Conservation (phyloP, 1,140 invertebrate species). For the Trypoxylus dichotomus region DNA sequence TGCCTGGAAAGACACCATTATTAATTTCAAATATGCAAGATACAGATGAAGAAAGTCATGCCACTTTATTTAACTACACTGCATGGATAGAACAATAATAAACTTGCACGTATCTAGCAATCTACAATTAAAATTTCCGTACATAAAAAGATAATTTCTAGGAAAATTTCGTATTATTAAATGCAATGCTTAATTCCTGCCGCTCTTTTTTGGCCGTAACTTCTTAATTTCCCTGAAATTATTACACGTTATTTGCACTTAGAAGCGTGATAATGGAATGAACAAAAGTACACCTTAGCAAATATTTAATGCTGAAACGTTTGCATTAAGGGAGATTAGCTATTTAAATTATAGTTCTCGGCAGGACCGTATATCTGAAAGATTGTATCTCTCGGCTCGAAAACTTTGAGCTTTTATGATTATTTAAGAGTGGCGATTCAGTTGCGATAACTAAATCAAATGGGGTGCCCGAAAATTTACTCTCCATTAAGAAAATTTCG, state of each 20-base stretch:
- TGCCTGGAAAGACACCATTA: too few relatives aligned
- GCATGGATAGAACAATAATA: too few relatives aligned
- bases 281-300: background rate
- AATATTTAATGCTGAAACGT: background rate
- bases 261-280: background rate
- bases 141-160: background rate
- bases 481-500: conserved; percentile 24
- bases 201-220: background rate
- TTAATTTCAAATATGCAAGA: too few relatives aligned
- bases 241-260: background rate
- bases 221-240: background rate
- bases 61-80: too few relatives aligned
- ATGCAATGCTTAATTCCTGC: background rate
- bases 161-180: background rate
- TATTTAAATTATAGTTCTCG: conserved; percentile 11
- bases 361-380: background rate
- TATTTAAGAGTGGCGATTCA: conserved; percentile 26
- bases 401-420: conserved; percentile 27
- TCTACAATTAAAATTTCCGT: background rate
- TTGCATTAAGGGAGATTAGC: background rate
- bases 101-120: background rate
- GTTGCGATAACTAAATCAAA: conserved; percentile 19
- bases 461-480: conserved; percentile 5
- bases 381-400: background rate
- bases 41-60: too few relatives aligned